These are phyloP conservation scores for Casuarius casuarius DNA, from an alignment of 2,113 vertebrate species.

Conservation along the genomic window DNA sequence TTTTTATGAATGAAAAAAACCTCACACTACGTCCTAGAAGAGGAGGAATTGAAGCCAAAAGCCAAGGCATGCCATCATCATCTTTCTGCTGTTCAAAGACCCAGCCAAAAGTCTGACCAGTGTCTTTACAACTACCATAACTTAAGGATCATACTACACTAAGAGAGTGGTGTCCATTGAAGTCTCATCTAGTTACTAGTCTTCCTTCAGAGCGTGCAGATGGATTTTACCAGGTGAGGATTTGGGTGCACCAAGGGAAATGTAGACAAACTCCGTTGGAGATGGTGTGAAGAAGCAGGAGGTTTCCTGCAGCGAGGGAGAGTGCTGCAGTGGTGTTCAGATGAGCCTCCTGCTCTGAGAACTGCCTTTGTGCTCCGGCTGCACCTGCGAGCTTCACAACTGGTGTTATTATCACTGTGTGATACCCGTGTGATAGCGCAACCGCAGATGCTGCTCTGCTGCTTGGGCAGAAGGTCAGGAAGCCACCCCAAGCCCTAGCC, in stretches of 20 bases:
- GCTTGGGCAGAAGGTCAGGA: neutral
- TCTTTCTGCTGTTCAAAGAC: neutral
- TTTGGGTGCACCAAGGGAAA: neutral
- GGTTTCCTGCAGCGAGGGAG: neutral
- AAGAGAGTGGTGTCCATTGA: neutral
- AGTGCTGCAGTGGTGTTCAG: neutral
- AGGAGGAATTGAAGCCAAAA: slow-evolving; percentile 9
- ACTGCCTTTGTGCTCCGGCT: neutral
- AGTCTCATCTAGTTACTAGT: neutral
- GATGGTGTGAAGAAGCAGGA: neutral
- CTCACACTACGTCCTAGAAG: neutral
- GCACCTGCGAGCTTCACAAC: neutral
- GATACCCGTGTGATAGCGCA: neutral
- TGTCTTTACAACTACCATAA: neutral
- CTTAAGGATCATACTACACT: neutral
- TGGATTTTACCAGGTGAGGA: neutral
- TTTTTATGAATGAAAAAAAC: slow-evolving; percentile 30
- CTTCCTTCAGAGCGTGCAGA: neutral
- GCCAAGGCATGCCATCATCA: neutral
- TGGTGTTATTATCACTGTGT: neutral
- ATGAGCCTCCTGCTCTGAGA: neutral
- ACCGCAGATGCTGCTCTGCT: neutral
- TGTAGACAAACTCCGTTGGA: no score
- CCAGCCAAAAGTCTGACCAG: neutral
- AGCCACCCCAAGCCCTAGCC: neutral